These are phyloP conservation scores for Eclectus roratus DNA, from an alignment of 2,113 vertebrate species.

Conservation along the genomic window DNA sequence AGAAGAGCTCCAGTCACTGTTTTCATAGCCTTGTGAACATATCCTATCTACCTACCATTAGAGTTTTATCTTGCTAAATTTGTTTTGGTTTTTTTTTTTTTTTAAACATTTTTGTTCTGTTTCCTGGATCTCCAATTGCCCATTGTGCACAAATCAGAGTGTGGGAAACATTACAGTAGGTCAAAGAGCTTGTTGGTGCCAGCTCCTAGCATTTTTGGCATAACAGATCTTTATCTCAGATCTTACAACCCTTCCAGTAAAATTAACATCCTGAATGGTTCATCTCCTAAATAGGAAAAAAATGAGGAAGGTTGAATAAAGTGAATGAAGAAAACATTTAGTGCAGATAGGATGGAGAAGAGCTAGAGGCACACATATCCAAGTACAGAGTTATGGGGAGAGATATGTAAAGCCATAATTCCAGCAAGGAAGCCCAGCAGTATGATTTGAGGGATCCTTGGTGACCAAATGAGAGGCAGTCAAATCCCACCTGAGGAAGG, in stretches of 20 bases:
- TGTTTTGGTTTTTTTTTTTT: neutral
- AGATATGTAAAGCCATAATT: neutral
- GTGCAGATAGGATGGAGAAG: neutral
- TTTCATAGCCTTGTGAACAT: neutral
- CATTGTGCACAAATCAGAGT: neutral
- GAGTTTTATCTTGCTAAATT: neutral
- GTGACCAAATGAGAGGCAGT: neutral
- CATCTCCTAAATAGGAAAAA: constrained; percentile 3
- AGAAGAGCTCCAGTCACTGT: neutral
- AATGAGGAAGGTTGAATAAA: neutral
- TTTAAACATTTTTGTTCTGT: neutral
- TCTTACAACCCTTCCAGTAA: neutral
- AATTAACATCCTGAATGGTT: neutral
- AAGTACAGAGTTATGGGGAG: neutral
- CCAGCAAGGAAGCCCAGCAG: neutral
- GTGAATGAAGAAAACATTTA: neutral
- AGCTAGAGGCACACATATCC: neutral
- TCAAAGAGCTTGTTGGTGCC: neutral
- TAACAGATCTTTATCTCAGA: neutral
- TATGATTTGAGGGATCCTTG: neutral
- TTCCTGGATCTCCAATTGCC: neutral
- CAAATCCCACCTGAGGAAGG: neutral
- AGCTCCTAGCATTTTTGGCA: neutral
- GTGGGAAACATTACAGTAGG: neutral
- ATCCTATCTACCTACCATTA: neutral